Evolutionary conservation across 2,113 vertebrate genomes (phyloP), one percentile per base, ranked within the genome.

Genomic region (Ctenodactylus gundi): DNA sequence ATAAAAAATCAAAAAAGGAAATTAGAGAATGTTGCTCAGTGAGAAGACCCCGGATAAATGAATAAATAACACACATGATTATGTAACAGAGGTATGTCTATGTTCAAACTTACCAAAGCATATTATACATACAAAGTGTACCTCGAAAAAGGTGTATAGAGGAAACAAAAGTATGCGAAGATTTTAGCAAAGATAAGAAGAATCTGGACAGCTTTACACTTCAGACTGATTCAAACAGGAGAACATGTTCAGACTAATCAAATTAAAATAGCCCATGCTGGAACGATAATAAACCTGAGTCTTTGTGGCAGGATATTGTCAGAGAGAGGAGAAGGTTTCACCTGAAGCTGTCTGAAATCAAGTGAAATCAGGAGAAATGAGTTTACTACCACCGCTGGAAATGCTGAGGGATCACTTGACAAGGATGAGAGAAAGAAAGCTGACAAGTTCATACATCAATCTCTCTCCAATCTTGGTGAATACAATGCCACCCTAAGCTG

Each of bases 161-260:
- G 80, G 46, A 12, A 62, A 67, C 76, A 20, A 12, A 72, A 68
- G 15, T 44, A 29, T 73, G 20, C 88, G 46, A 87, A 76, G 84
- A 93, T 53, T 88, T 64, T 39, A 86, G 29, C 23, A 41, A 93
- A 92, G 7, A 25, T 86, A 88, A 65, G 31, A 31, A 58, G 87
- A 91, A 85, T 83, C 17, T 70, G 27, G 39, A 77, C 29, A 86
- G 64, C 31, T 83, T 21, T 85, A 73, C 44, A 17, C 31, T 95
- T 91, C 68, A 93, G 39, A 82, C 34, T 84, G 62, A 93, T 75
- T 91, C 62, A 57, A 94, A 90, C 11, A 73, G 51, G 17, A 62
- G 21, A 75, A 31, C 82, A 68, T 60, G 51, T 80, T 94, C 72
- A 94, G 53, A 34, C 27, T 88, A 58, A 27, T 92, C 86, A 94